phyloP scores from a whole-genome alignment of 2,888 invertebrate species.

The Atrina japonica region DNA sequence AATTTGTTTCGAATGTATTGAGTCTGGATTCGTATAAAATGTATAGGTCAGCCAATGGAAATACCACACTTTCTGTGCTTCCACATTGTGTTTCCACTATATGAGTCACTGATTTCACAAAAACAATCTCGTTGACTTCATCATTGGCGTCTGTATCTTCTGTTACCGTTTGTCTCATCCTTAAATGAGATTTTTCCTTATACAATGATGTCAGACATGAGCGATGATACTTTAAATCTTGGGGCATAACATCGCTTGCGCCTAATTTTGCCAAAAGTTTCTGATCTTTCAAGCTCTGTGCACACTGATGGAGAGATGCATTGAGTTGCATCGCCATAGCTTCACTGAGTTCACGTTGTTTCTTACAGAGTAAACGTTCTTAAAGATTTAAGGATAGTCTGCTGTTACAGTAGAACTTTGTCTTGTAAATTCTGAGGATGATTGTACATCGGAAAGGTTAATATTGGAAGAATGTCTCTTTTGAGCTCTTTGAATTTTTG shows the following conservation, averaged over 20 bases:
- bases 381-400: neutral
- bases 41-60: too few relatives aligned
- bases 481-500: too few relatives aligned
- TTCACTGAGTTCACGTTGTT: too few relatives aligned
- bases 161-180: too few relatives aligned
- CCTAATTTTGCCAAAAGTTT: slow-evolving; percentile 47
- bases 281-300: slow-evolving; percentile 48
- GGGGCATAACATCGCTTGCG: slow-evolving; percentile 54
- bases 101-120: slow-evolving; percentile 46
- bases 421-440: slow-evolving; percentile 8
- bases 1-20: too few relatives aligned
- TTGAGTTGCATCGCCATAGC: too few relatives aligned
- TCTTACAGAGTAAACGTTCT: slow-evolving; percentile 40
- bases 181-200: slow-evolving; percentile 34
- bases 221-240: too few relatives aligned
- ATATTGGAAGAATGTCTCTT: too few relatives aligned
- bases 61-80: slow-evolving; percentile 14
- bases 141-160: neutral
- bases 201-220: slow-evolving; percentile 47
- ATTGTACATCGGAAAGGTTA: too few relatives aligned
- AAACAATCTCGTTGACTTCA: slow-evolving; percentile 14
- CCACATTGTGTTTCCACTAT: slow-evolving; percentile 36
- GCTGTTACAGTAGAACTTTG: neutral
- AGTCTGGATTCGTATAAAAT: too few relatives aligned
- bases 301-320: too few relatives aligned